Base-by-base conservation (phyloP, 2,888 invertebrate species). In the Epinotia brunnichana region DNA sequence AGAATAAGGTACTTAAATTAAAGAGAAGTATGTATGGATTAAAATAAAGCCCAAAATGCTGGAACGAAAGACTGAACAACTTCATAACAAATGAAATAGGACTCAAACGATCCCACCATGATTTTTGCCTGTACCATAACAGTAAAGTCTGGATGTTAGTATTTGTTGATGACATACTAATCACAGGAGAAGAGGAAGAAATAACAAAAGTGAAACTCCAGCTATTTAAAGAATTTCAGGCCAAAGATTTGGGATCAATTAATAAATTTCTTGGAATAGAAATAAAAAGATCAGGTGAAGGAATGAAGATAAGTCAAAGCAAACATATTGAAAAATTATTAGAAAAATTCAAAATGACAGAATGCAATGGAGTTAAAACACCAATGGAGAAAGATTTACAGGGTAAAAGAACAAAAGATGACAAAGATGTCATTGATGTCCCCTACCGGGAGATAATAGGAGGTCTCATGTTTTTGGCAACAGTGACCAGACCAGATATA, bases 381-480 rank as follows among this genome's bases (percentile, higher is more conserved):
- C 59, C 59, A 59, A 59, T 17, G 39, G 54, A 54, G 15, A 39
- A 59, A 35, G 59, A 59, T 35, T 39, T n/a, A n/a, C n/a, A n/a
- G n/a, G n/a, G n/a, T n/a, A n/a, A n/a, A n/a, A n/a, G n/a, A n/a
- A 15, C 35, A 35, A n/a, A 39, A n/a, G 4, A 56, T 2, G 24
- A 24, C 56, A n/a, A 35, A 2, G n/a, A 59, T 54, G 53, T 35
- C n/a, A 51, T 17, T n/a, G 48, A 64, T 51, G 24, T 64, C 10
- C 70, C 64, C 59, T 70, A 59, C 44, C n/a, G 70, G 2, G 59
- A 70, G n/a, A 15, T 64, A 10, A 70, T 70, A 29, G 70, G 70
- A 11, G 48, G 70, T n/a, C 17, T 70, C 3, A 70, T 70, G 69
- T 69, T 56, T 60, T 41, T 69, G 17, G n/a, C 62, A 15, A 69